Conservation (phyloP, 1,140 invertebrate species). For the Zaprionus taronus region DNA sequence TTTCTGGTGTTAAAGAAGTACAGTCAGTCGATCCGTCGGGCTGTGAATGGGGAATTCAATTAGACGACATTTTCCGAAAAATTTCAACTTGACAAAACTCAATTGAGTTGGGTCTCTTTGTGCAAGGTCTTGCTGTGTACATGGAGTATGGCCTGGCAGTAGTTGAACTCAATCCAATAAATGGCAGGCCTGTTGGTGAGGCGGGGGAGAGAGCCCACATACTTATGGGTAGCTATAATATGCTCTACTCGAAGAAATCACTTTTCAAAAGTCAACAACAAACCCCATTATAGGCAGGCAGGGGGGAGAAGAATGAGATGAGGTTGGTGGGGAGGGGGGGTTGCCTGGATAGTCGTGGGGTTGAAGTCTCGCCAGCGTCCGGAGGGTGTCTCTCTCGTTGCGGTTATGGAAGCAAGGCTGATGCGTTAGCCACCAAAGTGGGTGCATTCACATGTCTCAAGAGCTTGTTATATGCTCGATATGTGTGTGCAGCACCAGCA, state of each 20-base stretch:
- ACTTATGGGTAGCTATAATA: constrained; percentile 73
- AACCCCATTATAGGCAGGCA: constrained; percentile 33
- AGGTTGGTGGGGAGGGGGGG: neutral
- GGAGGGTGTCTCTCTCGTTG: constrained; percentile 62
- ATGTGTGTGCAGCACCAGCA: constrained; percentile 53
- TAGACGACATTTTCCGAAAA: constrained; percentile 37
- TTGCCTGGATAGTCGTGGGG: neutral
- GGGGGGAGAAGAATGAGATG: neutral
- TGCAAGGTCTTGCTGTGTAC: constrained; percentile 6
- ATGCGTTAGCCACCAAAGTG: constrained; percentile 78
- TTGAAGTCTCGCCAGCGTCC: constrained; percentile 27
- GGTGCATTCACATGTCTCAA: constrained; percentile 84
- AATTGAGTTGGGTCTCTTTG: constrained; percentile 52
- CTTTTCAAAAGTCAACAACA: constrained; percentile 82
- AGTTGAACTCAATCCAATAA: constrained; percentile 72
- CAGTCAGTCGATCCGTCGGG: neutral
- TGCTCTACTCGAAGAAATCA: constrained; percentile 79
- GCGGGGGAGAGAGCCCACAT: constrained; percentile 17
- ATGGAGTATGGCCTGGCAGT: neutral
- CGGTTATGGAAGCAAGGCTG: constrained; percentile 23
- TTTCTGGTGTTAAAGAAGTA: constrained; percentile 21
- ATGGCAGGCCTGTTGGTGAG: constrained; percentile 58
- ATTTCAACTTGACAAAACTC: constrained; percentile 32
- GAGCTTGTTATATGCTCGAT: constrained; percentile 84
- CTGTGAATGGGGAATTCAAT: constrained; percentile 40